Conservation (phyloP, 2,888 invertebrate species). For the Sylvicola cinctus region DNA sequence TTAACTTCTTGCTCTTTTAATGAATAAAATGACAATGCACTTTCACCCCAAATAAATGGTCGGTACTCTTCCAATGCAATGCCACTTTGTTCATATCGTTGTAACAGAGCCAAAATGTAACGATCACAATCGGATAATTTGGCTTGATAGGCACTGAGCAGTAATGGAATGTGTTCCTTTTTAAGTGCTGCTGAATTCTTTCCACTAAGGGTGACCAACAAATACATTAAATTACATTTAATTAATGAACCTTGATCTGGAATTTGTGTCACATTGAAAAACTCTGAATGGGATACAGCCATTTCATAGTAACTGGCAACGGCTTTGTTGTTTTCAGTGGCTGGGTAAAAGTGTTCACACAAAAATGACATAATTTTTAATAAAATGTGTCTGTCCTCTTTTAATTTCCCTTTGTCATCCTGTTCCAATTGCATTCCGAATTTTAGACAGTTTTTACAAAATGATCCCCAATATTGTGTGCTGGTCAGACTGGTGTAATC, state of each 20-base stretch:
- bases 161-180: slow-evolving; percentile 47
- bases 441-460: slow-evolving; percentile 43
- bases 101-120: slow-evolving; percentile 41
- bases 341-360: slow-evolving; percentile 32
- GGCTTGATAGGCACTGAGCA: slow-evolving; percentile 59
- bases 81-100: slow-evolving; percentile 45
- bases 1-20: slow-evolving; percentile 31
- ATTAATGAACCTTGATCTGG: slow-evolving; percentile 26
- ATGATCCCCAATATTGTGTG: slow-evolving; percentile 32
- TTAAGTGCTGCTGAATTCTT: slow-evolving; percentile 41
- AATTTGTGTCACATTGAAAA: slow-evolving; percentile 41
- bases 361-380: slow-evolving; percentile 33
- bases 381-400: slow-evolving; percentile 23
- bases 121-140: slow-evolving; percentile 49
- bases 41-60: slow-evolving; percentile 69
- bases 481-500: slow-evolving; percentile 14
- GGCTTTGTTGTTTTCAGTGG: slow-evolving; percentile 28
- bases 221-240: slow-evolving; percentile 39
- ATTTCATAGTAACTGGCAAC: slow-evolving; percentile 43
- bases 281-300: slow-evolving; percentile 57
- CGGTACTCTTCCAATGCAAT: slow-evolving; percentile 42
- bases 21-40: slow-evolving; percentile 58
- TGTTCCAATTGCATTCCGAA: slow-evolving; percentile 32
- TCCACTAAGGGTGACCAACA: slow-evolving; percentile 38
- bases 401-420: slow-evolving; percentile 17